Evolutionary conservation across 2,888 invertebrate genomes (phyloP), one percentile per base, ranked within the genome.

Genomic region (Chironomus tentans): DNA sequence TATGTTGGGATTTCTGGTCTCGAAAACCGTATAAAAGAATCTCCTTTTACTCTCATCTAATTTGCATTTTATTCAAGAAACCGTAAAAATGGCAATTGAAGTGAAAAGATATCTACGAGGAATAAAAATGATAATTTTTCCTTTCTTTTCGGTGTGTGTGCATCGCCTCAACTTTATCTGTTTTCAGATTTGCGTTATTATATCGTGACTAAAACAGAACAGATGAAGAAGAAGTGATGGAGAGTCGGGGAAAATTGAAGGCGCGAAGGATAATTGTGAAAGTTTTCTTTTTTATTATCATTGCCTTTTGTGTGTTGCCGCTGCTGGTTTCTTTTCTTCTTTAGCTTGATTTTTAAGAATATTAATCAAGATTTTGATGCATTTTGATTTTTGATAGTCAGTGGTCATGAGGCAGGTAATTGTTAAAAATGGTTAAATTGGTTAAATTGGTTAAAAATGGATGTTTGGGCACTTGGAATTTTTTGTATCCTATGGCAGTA

Each of bases 1-100:
- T 65, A 65, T 65, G 65, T 65, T 65, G 65, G 65, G 65, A 65
- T 65, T 65, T 65, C 22, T 65, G 65, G 65, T 65, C 18, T 65
- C 18, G 21, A 65, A 65, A 21, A 24, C 10, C n/a, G 56, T 18
- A 56, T 18, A 15, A 50, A n/a, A 24, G 22, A 56, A 50, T 22
- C 50, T 15, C 56, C 56, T 15, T 18, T 15, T 15, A 7, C 50
- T 71, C 71, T 71, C 50, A 21, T 71, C 71, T 71, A 48, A 71
- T 71, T 71, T 71, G 71, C 71, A 71, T 71, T 71, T 71, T 71
- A 71, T 71, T 71, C 71, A 71, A 56, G 56, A 71, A 71, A 56
- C 48, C 71, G 71, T 71, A 71, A 71, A 71, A 71, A 71, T 65
- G 65, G 65, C 65, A 65, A 65, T 65, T 65, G 65, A 65, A 65